Conservation (phyloP, 2,888 invertebrate genomes). For the Cryptophagus acutangulus region DNA sequence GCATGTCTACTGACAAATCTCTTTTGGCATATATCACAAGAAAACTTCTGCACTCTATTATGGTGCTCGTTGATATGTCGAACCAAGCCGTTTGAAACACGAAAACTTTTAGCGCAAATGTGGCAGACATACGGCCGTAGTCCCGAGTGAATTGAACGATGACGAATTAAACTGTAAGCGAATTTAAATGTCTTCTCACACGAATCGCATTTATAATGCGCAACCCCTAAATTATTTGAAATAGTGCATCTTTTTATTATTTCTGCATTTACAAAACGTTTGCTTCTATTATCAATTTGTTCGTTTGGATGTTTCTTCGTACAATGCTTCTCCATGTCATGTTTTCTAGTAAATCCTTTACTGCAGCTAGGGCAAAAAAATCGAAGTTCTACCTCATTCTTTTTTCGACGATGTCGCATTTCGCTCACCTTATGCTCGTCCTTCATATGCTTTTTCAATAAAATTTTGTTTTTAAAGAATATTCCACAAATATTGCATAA, state of each 20-base stretch:
- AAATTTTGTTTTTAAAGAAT: constrained; percentile 25
- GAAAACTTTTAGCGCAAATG: constrained; percentile 52
- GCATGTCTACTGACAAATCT: constrained; percentile 51
- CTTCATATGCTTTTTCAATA: constrained; percentile 30
- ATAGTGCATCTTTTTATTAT: constrained; percentile 35
- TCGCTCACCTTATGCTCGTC: constrained; percentile 24
- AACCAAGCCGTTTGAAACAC: constrained; percentile 50
- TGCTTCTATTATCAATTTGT: constrained; percentile 16
- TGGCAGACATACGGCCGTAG: constrained; percentile 50
- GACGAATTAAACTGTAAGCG: constrained; percentile 47
- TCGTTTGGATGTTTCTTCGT: constrained; percentile 31
- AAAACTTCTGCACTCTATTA: constrained; percentile 48
- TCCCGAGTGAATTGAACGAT: constrained; percentile 48
- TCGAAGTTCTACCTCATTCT: constrained; percentile 33
- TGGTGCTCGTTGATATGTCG: constrained; percentile 53
- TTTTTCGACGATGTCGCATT: constrained; percentile 31
- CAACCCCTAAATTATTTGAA: constrained; percentile 30
- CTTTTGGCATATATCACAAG: constrained; percentile 50
- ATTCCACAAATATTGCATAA: neutral
- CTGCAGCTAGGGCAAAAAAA: constrained; percentile 39
- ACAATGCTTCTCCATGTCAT: constrained; percentile 42
- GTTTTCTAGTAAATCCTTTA: constrained; percentile 42
- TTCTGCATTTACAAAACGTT: constrained; percentile 25
- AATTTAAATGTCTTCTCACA: constrained; percentile 45
- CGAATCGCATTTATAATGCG: constrained; percentile 44